Percentiles rank a stretch among this genome's conserved stretches.
These are phyloP conservation scores for Spheniscus mendiculus DNA, from an alignment of 2,113 vertebrate genomes.

Conservation along the genomic window DNA sequence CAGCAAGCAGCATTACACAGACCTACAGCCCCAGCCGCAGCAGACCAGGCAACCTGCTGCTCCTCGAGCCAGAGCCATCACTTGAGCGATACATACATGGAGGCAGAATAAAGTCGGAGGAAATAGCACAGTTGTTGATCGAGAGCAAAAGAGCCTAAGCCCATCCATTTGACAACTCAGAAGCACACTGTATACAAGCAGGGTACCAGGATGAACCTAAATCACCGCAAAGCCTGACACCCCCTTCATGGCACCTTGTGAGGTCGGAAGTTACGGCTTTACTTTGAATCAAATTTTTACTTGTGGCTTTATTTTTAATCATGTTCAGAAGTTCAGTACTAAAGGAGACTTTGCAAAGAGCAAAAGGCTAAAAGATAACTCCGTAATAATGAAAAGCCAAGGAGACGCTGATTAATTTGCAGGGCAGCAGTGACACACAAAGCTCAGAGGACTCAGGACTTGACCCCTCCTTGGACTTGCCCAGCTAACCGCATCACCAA, in stretches of 20 bases:
- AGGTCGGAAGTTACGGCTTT: not conserved
- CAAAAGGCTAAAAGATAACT: not conserved
- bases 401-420: not conserved
- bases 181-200: not conserved
- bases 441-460: not conserved
- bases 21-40: not conserved
- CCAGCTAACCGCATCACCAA: rapidly evolving
- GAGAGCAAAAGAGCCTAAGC: not conserved
- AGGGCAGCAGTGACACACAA: not conserved
- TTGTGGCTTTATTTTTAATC: not conserved
- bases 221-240: not conserved
- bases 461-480: rapidly evolving
- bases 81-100: rapidly evolving
- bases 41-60: not conserved
- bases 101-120: not conserved
- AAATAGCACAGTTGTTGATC: rapidly evolving
- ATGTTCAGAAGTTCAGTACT: not conserved
- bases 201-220: not conserved
- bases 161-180: not conserved
- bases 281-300: not conserved
- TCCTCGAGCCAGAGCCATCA: not conserved
- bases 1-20: rapidly evolving
- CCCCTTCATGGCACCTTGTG: rapidly evolving
- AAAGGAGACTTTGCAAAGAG: not conserved
- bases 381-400: not conserved